Evolutionary conservation across 2,888 invertebrate genomes (phyloP), one percentile per base, ranked within the genome.

Genomic region (Hirtodrosophila cameraria): DNA sequence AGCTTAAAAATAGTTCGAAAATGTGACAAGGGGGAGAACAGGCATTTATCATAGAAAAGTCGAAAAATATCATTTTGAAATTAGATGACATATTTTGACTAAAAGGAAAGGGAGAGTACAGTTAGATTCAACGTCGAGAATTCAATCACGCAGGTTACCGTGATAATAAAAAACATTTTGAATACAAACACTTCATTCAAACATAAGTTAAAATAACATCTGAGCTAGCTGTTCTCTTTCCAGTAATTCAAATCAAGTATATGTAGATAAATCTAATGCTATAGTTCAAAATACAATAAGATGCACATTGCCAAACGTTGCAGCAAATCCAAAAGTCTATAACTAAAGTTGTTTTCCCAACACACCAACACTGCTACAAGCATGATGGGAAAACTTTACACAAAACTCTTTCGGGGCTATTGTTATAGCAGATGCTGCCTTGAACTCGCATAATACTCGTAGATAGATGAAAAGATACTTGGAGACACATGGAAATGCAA

Each of bases 371-470:
- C 38, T 35, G 35, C 28, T 36, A 35, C 41, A 15, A 43, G 46
- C 27, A 20, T 41, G 52, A 53, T 77, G 82, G 50, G 77, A 82
- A 82, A 53, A 54, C 50, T 65, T 38, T 41, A 61, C 45, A 76
- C 54, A 59, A 41, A 48, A 52, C 30, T 48, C 12, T 45, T 49
- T 35, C 23, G 2, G 18, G 8, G 3, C 58, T 48, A 66, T 71
- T 71, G 68, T 61, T 61, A 30, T 52, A 11, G n/a, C 27, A 1
- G 36, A 25, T 27, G 38, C 33, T 18, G 61, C 77, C 79, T 82
- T 77, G 77, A 78, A 82, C 83, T 61, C 77, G 23, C 50, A 33
- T 15, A 35, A 53, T 11, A n/a, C n/a, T n/a, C n/a, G n/a, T n/a
- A 46, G 13, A 13, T 15, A 48, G 13, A 42, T 25, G 41, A 18